phyloP scores from a whole-genome alignment of 2,888 invertebrate species.

The Drosophila gaucha region DNA sequence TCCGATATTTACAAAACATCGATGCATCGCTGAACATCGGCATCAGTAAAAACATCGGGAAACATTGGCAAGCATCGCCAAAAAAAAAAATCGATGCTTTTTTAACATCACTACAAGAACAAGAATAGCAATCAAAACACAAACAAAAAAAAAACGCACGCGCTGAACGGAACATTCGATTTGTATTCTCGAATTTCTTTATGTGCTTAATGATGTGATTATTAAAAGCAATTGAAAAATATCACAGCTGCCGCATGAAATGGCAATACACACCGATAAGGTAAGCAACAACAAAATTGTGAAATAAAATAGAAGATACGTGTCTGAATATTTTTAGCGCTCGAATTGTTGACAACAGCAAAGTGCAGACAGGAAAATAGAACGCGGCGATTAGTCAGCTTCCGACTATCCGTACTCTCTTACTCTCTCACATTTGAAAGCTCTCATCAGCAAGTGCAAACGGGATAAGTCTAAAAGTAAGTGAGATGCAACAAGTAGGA shows the following conservation, averaged over 20 bases:
- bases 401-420: neutral
- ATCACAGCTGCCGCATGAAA: conserved; percentile 22
- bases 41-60: no score
- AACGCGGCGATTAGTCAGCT: conserved; percentile 41
- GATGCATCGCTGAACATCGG: no score
- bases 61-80: no score
- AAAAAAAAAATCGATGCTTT: no score
- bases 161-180: conserved; percentile 21
- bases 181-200: conserved; percentile 5
- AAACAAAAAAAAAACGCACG: conserved; percentile 20
- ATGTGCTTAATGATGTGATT: conserved; percentile 16
- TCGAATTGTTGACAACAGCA: conserved; percentile 6
- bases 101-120: neutral
- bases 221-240: conserved; percentile 2
- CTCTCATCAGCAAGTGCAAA: neutral
- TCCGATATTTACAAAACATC: no score
- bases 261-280: conserved; percentile 18
- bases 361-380: conserved; percentile 1
- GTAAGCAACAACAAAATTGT: conserved; percentile 4
- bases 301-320: conserved; percentile 42
- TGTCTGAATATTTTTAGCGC: conserved; percentile 44
- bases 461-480: conserved; percentile 29
- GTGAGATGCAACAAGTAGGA: conserved; percentile 44
- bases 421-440: neutral
- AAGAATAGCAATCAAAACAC: conserved; percentile 23